These are phyloP conservation scores for Goniozus legneri DNA, from an alignment of 1,140 invertebrate species.

Conservation along the genomic window DNA sequence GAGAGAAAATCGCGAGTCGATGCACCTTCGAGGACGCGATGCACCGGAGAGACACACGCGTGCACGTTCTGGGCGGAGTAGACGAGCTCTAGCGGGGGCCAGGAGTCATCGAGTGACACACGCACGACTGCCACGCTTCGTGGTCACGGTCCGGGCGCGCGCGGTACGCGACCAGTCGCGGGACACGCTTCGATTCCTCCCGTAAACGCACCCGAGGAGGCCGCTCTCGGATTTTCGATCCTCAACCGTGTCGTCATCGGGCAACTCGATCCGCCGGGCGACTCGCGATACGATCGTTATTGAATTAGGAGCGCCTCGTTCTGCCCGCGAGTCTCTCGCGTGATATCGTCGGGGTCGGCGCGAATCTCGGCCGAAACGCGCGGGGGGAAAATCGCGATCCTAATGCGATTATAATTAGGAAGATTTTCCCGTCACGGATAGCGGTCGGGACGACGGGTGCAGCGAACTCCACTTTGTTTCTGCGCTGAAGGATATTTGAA, in stretches of 20 bases:
- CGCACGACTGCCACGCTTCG: conserved; percentile 46
- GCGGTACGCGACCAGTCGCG: conserved; percentile 19
- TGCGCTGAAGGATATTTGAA: too few species aligned
- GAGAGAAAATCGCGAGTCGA: conserved; percentile 19
- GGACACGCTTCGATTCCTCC: conserved; percentile 45
- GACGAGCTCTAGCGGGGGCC: conserved; percentile 31
- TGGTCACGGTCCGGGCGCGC: conserved; percentile 44
- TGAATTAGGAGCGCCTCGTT: background rate
- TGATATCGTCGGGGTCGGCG: too few species aligned
- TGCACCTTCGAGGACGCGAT: conserved; percentile 10
- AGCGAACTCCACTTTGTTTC: too few species aligned
- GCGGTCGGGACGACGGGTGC: too few species aligned
- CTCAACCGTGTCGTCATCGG: conserved; percentile 12
- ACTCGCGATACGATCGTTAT: background rate
- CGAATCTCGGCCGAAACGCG: conserved; percentile 2
- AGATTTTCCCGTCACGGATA: conserved; percentile 13
- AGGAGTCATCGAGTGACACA: conserved; percentile 50
- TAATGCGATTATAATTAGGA: conserved; percentile 33
- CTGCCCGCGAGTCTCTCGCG: background rate
- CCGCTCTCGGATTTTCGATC: too few species aligned
- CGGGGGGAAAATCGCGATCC: conserved; percentile 5
- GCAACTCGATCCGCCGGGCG: conserved; percentile 7
- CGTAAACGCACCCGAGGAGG: conserved; percentile 40
- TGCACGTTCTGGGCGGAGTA: conserved; percentile 48
- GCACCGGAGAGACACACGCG: conserved; percentile 29